These are phyloP conservation scores for Lithodes maja DNA, from an alignment of 2,888 invertebrate genomes.

Conservation along the genomic window DNA sequence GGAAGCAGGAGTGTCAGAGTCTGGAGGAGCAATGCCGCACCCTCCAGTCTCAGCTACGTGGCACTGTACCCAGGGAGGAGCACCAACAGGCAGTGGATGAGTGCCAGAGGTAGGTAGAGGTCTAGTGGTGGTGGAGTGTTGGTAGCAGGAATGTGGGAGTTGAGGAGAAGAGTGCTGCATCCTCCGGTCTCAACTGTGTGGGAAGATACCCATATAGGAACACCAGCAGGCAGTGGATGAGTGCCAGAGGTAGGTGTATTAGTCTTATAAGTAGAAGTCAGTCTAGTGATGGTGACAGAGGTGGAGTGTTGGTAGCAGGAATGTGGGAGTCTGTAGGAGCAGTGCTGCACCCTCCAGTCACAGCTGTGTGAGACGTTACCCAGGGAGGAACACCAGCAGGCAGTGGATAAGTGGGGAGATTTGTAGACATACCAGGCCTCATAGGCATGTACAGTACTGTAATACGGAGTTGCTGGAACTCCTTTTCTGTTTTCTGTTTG, in stretches of 20 bases:
- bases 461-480: too few relatives aligned
- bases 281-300: background rate
- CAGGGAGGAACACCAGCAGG: constrained; percentile 47
- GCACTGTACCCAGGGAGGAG: constrained; percentile 39
- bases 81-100: constrained; percentile 55
- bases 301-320: background rate
- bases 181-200: constrained; percentile 28
- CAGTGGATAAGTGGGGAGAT: constrained; percentile 43
- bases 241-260: constrained; percentile 43
- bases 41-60: constrained; percentile 33
- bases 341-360: constrained; percentile 26
- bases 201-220: constrained; percentile 34
- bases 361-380: constrained; percentile 29
- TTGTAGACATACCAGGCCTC: too few relatives aligned
- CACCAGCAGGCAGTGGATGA: constrained; percentile 55
- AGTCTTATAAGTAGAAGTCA: too few relatives aligned
- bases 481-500: too few relatives aligned
- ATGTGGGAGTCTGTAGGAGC: background rate
- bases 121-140: background rate
- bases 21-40: constrained; percentile 36
- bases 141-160: background rate
- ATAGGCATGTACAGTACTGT: too few relatives aligned
- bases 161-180: constrained; percentile 14
- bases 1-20: constrained; percentile 23
- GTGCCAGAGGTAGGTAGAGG: constrained; percentile 45